These are phyloP conservation scores for Stylophora pistillata DNA, from an alignment of 64 coral and sea anemone species.

Conservation along the genomic window DNA sequence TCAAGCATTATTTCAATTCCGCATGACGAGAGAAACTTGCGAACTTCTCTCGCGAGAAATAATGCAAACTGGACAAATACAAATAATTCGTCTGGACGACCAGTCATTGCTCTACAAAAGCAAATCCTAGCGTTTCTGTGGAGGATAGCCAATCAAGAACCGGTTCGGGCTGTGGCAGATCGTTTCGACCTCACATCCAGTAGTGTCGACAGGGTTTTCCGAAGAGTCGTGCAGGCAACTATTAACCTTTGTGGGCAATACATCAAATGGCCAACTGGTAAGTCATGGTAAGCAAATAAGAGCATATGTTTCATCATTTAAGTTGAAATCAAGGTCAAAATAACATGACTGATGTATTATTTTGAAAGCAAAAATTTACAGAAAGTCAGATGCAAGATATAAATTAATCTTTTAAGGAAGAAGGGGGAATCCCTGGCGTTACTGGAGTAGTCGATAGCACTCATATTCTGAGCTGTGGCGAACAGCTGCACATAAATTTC, in stretches of 20 bases:
- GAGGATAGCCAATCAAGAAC: constrained; percentile 29
- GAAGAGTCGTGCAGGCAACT: neutral
- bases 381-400: neutral
- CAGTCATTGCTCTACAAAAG: neutral
- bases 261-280: too few species aligned
- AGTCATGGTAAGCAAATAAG: neutral
- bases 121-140: too few species aligned
- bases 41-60: too few species aligned
- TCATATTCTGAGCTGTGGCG: constrained; percentile 11
- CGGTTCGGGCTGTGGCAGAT: constrained; percentile 19
- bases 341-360: too few species aligned
- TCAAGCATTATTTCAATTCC: constrained; percentile 15
- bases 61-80: too few species aligned
- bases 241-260: constrained; percentile 16
- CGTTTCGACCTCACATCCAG: neutral
- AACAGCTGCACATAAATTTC: constrained; percentile 3
- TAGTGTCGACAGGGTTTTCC: constrained; percentile 5
- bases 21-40: neutral
- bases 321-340: too few species aligned
- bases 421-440: constrained; percentile 50
- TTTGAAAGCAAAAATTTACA: too few species aligned
- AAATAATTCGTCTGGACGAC: constrained; percentile 4
- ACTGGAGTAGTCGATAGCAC: constrained; percentile 35
- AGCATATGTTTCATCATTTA: too few species aligned
- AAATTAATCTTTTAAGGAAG: neutral